Evolutionary conservation across 2,797 vertebrate genomes (phyloP).

Genomic region (Acipenser transmontanus): DNA sequence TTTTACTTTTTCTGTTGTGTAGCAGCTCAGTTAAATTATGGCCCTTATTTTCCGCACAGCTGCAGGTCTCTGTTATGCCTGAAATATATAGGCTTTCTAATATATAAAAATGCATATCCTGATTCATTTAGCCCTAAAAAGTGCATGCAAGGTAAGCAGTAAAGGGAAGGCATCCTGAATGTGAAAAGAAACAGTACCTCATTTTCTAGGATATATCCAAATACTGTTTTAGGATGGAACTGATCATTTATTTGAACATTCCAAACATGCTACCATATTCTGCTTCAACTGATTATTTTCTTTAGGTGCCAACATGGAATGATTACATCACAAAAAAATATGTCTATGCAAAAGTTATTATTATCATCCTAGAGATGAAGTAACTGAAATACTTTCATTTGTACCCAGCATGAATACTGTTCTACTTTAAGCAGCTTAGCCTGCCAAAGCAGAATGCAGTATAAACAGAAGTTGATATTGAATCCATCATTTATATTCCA

Average conservation of each 20-base stretch:
- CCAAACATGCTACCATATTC: background rate
- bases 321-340: constrained; percentile 7
- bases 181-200: too few species aligned
- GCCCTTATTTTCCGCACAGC: constrained; percentile 21
- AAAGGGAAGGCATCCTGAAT: too few species aligned
- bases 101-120: background rate
- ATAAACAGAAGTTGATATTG: constrained; percentile 68
- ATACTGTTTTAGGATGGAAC: too few species aligned
- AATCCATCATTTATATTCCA: constrained; percentile 69
- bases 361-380: constrained; percentile 54
- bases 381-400: constrained; percentile 59
- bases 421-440: constrained; percentile 71
- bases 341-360: constrained; percentile 26
- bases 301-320: constrained; percentile 26
- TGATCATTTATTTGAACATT: too few species aligned
- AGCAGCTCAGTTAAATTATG: constrained; percentile 22
- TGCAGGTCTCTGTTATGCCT: constrained; percentile 16
- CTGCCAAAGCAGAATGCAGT: constrained; percentile 50
- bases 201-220: too few species aligned
- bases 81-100: background rate
- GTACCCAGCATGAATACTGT: constrained; percentile 59
- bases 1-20: constrained; percentile 15
- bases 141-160: constrained; percentile 3
- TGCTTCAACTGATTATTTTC: constrained; percentile 5
- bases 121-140: background rate